Conservation (phyloP, 2,797 vertebrate genomes). For the Oreonectes daqikongensis region DNA sequence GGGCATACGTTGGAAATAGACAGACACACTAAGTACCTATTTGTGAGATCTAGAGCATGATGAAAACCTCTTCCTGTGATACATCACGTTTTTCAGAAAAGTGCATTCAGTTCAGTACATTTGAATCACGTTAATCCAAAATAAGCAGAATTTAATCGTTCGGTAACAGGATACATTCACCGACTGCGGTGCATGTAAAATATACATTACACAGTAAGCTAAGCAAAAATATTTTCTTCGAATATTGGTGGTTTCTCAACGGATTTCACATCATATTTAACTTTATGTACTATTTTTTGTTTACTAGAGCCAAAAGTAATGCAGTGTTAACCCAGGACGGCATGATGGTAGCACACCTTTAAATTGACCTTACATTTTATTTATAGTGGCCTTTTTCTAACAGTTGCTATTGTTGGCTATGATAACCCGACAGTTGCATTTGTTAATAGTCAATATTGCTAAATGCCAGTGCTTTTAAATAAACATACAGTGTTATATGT, state of each 20-base stretch:
- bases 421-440: neutral
- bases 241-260: neutral
- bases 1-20: neutral
- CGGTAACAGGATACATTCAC: neutral
- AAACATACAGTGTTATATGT: neutral
- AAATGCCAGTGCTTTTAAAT: constrained; percentile 1
- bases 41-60: neutral
- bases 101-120: neutral
- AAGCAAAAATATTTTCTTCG: too few species aligned
- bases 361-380: neutral
- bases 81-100: neutral
- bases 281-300: neutral
- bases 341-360: neutral
- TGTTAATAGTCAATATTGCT: neutral
- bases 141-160: neutral
- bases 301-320: neutral
- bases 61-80: neutral
- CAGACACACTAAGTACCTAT: neutral
- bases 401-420: neutral
- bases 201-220: too few species aligned
- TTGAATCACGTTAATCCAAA: neutral
- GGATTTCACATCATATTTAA: neutral
- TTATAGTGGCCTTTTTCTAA: neutral
- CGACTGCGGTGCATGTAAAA: neutral
- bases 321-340: neutral